Evolutionary conservation across 37 sponge, comb jelly and placozoan genomes (phyloP), one percentile per base, ranked within the genome.

Genomic region (Beroe ovata): DNA sequence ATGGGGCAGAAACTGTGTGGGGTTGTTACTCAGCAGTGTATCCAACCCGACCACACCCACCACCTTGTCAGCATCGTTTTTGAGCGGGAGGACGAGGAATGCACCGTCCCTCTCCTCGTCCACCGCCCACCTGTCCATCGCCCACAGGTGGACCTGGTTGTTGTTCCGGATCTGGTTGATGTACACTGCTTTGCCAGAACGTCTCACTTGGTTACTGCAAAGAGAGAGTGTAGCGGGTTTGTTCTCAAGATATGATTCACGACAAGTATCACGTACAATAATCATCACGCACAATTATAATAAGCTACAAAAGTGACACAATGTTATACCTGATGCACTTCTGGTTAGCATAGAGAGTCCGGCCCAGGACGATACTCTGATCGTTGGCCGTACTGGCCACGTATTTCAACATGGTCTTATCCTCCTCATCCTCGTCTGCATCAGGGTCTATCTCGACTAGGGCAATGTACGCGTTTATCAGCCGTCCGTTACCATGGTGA

Each of bases 121-220:
- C 21, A 77, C 84, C 2, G 84, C 84, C 84, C 84, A 77, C 47
- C 84, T 38, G 84, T 77, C 84, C 84, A 77, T 77, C 23, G 84
- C 42, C 84, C 84, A 77, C 84, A 77, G 54, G 54, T 77, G 84
- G 18, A 77, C 84, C 33, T 77, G 84, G 54, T 77, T 77, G 47
- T 77, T 77, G 84, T 77, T 77, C 2, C 84, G 41, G 84, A 77
- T 77, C 84, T 77, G 84, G 84, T 77, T 77, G 20, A 77, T 77
- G 54, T 77, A 77, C 8, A 77, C 84, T 41, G 84, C 84, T 23
- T 77, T 77, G 2, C 84, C 84, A 8, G 84, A 42, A n/a, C 84
- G 21, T 33, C 84, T 22, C 28, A 77, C 84, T 77, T 77, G 84
- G 47, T 77, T 77, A 41, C 84, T 77, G 54, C 8, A n/a, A 25